phyloP scores from a whole-genome alignment of 1,140 invertebrate genomes.

The Panagrolaimus sp. region DNA sequence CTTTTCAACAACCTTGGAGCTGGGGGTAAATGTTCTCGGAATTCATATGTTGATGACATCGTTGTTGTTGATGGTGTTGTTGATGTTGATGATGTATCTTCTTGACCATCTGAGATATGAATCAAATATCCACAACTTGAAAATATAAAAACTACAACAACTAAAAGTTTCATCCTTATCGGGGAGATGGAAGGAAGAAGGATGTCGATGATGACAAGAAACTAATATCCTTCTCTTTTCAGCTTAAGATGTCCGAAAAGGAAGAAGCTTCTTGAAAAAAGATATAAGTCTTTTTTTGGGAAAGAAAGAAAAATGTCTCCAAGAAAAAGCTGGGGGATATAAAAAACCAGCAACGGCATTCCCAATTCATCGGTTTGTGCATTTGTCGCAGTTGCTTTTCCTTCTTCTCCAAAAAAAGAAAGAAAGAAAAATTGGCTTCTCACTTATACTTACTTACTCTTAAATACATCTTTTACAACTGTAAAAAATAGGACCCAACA shows the following conservation, averaged over 20 bases:
- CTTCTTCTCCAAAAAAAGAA: too few species aligned
- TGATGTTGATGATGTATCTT: too few species aligned
- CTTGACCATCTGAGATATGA: not conserved
- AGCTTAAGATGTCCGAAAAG: not conserved
- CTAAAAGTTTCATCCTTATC: not conserved
- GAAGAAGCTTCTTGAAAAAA: not conserved
- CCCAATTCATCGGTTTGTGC: constrained; percentile 15
- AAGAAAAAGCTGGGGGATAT: not conserved
- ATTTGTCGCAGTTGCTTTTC: not conserved
- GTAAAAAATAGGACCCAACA: too few species aligned
- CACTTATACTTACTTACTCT: too few species aligned
- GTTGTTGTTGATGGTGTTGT: not conserved
- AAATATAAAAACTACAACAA: not conserved
- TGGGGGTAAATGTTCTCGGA: constrained; percentile 17
- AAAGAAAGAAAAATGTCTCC: not conserved
- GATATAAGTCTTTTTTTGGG: not conserved
- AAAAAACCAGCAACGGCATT: too few species aligned
- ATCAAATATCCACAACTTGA: not conserved
- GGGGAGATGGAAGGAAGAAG: too few species aligned
- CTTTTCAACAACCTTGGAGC: constrained; percentile 14
- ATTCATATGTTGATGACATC: not conserved
- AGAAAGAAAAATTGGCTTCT: too few species aligned
- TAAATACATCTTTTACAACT: too few species aligned
- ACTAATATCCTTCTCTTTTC: too few species aligned
- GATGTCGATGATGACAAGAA: too few species aligned